Evolutionary conservation across 2,888 invertebrate genomes (phyloP).

Genomic region (Cataglyphis albicans): DNA sequence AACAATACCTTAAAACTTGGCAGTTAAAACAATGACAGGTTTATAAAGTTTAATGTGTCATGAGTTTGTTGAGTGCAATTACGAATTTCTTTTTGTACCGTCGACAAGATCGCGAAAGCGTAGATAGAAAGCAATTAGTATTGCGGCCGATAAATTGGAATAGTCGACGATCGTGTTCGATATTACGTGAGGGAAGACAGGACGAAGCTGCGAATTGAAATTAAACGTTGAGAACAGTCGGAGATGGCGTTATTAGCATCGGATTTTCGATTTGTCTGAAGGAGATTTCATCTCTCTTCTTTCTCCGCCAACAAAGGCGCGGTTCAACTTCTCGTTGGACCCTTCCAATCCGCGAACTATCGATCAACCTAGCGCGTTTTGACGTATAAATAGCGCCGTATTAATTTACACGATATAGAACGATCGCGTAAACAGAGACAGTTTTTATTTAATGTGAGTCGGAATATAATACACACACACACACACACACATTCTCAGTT

Average conservation of each 20-base stretch:
- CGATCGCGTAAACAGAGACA: conserved; percentile 42
- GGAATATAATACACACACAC: background rate
- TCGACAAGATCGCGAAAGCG: background rate
- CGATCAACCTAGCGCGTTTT: conserved; percentile 69
- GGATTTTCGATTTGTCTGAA: conserved; percentile 64
- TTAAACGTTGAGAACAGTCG: conserved; percentile 39
- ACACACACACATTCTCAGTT: background rate
- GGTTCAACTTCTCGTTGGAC: conserved; percentile 73
- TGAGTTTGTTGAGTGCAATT: background rate
- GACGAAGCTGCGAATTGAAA: conserved; percentile 48
- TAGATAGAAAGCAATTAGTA: background rate
- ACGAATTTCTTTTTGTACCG: background rate
- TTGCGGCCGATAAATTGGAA: conserved; percentile 42
- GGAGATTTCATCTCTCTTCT: conserved; percentile 40
- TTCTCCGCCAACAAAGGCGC: conserved; percentile 72
- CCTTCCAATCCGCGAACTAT: conserved; percentile 66
- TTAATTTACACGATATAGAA: conserved; percentile 67
- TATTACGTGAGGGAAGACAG: conserved; percentile 11
- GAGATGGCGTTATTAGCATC: conserved; percentile 64
- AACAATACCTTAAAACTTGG: background rate
- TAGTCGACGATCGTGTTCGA: conserved; percentile 12
- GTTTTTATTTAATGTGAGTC: conserved; percentile 34
- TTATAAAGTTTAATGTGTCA: background rate
- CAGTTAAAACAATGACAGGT: background rate
- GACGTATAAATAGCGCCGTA: conserved; percentile 72